A percentile compares a stretch with the other conserved stretches of the same genome.
Conservation (phyloP, 1,140 invertebrate genomes). For the Drosophila guanche region DNA sequence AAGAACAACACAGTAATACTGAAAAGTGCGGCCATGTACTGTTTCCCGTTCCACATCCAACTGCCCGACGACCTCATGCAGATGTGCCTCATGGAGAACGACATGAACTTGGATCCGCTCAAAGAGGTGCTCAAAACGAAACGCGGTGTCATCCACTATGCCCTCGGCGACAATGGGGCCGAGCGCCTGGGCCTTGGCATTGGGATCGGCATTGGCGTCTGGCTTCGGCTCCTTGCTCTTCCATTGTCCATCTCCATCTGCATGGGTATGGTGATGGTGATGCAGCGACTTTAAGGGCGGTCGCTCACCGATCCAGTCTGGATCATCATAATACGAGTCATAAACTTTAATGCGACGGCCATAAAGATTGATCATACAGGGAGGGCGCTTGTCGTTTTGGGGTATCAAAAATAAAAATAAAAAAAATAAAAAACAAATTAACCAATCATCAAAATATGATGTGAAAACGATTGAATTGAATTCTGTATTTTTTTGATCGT, state of each 20-base stretch:
- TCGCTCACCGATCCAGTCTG: too few species aligned
- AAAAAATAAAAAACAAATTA: neutral
- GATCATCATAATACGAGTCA: constrained; percentile 18
- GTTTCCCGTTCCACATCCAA: constrained; percentile 68
- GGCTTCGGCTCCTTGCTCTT: neutral
- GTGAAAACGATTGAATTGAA: too few species aligned
- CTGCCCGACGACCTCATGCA: constrained; percentile 57
- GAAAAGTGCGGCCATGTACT: constrained; percentile 33
- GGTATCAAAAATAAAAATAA: neutral
- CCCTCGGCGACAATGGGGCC: constrained; percentile 11
- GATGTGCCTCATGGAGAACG: constrained; percentile 33
- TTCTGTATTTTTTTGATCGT: too few species aligned
- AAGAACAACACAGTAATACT: constrained; percentile 21
- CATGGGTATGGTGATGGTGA: constrained; percentile 18
- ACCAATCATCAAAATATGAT: too few species aligned
- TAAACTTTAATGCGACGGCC: constrained; percentile 62
- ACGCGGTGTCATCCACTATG: constrained; percentile 45
- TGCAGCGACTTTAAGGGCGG: too few species aligned
- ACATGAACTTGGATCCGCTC: neutral
- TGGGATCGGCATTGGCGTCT: neutral
- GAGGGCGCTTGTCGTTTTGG: neutral
- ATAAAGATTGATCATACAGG: constrained; percentile 65
- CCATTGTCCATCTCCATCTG: constrained; percentile 3
- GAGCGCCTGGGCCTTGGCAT: too few species aligned
- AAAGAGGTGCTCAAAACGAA: constrained; percentile 21